Conservation (phyloP, 2,797 vertebrate genomes). For the Nyctalus aviator region DNA sequence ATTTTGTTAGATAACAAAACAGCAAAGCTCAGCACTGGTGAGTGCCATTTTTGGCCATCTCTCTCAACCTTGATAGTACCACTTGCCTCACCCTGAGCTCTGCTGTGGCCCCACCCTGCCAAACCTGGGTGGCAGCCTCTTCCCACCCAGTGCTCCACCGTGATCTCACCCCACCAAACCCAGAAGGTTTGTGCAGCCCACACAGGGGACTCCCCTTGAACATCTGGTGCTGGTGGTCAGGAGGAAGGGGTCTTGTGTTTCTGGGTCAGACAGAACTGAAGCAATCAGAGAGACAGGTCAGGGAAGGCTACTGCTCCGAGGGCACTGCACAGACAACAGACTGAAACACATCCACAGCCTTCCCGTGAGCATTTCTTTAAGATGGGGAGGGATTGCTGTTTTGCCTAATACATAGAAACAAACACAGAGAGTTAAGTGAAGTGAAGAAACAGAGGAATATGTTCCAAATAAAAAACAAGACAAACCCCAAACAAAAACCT, state of each 20-base stretch:
- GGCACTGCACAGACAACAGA: background rate
- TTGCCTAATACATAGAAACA: background rate
- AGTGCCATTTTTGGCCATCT: background rate
- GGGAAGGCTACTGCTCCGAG: background rate
- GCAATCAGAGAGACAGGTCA: background rate
- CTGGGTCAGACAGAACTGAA: background rate
- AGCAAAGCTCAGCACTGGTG: background rate
- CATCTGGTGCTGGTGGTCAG: background rate
- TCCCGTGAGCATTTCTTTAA: background rate
- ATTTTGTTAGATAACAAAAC: slow-evolving; percentile 12
- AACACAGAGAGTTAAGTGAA: background rate
- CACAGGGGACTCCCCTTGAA: background rate
- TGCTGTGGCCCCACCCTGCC: background rate
- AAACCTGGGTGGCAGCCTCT: background rate
- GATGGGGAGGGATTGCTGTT: background rate
- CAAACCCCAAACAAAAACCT: background rate
- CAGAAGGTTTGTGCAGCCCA: background rate
- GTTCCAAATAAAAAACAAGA: background rate
- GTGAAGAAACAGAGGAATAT: background rate
- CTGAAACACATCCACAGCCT: background rate
- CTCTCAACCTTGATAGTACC: background rate
- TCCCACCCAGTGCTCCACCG: background rate
- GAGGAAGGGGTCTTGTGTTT: background rate
- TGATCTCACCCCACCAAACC: background rate
- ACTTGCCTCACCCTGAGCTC: background rate